Conservation (phyloP, 2,797 vertebrate genomes). For the Taeniopygia guttata region DNA sequence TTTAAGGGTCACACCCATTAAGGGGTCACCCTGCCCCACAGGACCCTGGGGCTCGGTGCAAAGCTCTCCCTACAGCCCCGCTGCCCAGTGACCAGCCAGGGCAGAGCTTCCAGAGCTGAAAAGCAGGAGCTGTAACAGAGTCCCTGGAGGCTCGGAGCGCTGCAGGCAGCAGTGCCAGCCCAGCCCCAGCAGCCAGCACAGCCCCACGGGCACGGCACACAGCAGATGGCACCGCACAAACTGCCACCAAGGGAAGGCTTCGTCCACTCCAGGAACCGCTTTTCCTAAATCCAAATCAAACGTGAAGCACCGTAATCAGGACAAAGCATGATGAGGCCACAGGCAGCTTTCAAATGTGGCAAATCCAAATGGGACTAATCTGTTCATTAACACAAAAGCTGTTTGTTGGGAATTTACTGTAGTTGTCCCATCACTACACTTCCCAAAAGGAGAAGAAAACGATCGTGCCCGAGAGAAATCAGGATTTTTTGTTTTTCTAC, state of each 20-base stretch:
- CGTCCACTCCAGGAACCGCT: background rate
- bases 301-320: background rate
- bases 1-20: background rate
- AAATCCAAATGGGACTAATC: background rate
- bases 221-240: background rate
- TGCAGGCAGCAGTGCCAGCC: background rate
- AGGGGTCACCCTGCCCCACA: background rate
- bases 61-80: background rate
- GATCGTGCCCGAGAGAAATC: background rate
- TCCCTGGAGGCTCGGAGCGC: background rate
- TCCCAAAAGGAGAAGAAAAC: background rate
- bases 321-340: background rate
- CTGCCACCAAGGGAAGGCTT: background rate
- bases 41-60: background rate
- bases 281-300: background rate
- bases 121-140: background rate
- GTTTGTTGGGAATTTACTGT: background rate
- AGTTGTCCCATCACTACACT: background rate
- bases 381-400: background rate
- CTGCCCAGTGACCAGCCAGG: background rate
- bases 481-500: background rate
- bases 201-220: fast-evolving
- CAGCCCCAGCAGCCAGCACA: background rate
- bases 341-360: background rate
- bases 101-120: background rate